These are phyloP conservation scores for Belonocnema kinseyi DNA, from an alignment of 1,140 invertebrate genomes.

Conservation along the genomic window DNA sequence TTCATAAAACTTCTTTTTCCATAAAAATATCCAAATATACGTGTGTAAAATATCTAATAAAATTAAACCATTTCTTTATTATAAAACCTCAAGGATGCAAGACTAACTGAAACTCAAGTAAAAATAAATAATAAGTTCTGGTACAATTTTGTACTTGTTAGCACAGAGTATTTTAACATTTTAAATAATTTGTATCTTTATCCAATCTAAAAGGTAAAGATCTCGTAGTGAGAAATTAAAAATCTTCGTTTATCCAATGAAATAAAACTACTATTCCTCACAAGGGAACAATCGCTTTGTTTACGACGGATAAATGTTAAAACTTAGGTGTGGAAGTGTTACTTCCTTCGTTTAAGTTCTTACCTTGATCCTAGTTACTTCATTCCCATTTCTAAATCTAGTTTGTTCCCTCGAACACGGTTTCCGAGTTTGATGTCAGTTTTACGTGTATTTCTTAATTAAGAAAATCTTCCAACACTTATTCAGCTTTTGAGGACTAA, in stretches of 20 bases:
- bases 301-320: not conserved
- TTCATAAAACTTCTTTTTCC: not conserved
- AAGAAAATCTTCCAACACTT: constrained; percentile 37
- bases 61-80: too few relatives aligned
- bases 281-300: not conserved
- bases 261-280: not conserved
- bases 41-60: too few relatives aligned
- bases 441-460: constrained; percentile 49
- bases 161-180: too few relatives aligned
- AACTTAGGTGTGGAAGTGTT: constrained; percentile 35
- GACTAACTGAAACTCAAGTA: too few relatives aligned
- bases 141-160: too few relatives aligned
- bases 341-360: constrained; percentile 44
- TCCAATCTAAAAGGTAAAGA: too few relatives aligned
- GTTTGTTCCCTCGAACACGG: constrained; percentile 41
- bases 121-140: too few relatives aligned
- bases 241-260: not conserved
- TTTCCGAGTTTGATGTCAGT: constrained; percentile 50
- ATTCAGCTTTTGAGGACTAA: not conserved
- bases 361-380: constrained; percentile 51
- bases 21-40: too few relatives aligned
- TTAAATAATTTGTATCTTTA: too few relatives aligned
- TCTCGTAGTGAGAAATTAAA: too few relatives aligned
- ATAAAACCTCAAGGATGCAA: too few relatives aligned
- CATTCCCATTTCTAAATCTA: constrained; percentile 36